Percentiles rank a stretch among this genome's conserved stretches.
These are phyloP conservation scores for Turdus rufiventris DNA, from an alignment of 2,113 vertebrate species.

Conservation along the genomic window DNA sequence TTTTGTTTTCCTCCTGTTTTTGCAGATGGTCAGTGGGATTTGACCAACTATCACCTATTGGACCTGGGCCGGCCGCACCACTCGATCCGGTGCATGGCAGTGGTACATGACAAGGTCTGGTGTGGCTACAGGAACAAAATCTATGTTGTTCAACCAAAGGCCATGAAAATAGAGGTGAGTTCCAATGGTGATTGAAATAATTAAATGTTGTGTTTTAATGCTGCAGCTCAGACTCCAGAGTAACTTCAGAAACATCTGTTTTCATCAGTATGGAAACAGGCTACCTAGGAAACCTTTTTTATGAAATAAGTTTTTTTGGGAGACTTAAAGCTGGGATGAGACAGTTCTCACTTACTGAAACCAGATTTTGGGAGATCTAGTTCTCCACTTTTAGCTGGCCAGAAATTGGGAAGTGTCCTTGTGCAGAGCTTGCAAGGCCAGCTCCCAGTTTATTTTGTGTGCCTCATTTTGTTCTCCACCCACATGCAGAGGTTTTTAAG, in stretches of 20 bases:
- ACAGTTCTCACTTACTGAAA: not conserved
- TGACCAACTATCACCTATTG: conserved; percentile 95
- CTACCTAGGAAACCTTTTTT: not conserved
- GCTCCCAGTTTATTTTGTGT: not conserved
- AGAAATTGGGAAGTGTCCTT: not conserved
- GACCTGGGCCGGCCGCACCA: conserved; percentile 90
- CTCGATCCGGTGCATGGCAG: conserved; percentile 96
- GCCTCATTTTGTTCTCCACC: not conserved
- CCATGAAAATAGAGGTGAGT: conserved; percentile 96
- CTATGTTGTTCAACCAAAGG: conserved; percentile 94
- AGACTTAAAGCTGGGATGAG: not conserved
- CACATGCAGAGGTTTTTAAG: not conserved
- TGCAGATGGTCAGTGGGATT: conserved; percentile 97
- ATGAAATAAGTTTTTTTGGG: not conserved
- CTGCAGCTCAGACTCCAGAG: not conserved
- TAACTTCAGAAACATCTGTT: not conserved
- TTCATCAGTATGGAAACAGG: not conserved
- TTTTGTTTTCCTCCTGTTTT: not conserved
- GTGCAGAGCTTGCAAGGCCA: not conserved
- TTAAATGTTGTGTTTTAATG: not conserved
- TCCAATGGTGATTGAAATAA: not conserved
- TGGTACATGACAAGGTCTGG: conserved; percentile 98
- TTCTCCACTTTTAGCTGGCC: not conserved
- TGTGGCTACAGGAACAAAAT: conserved; percentile 98
- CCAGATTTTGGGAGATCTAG: not conserved